Percentiles rank a stretch among this genome's conserved stretches.
phyloP scores from a whole-genome alignment of 2,888 invertebrate genomes.

The Hirtodrosophila trivittata region DNA sequence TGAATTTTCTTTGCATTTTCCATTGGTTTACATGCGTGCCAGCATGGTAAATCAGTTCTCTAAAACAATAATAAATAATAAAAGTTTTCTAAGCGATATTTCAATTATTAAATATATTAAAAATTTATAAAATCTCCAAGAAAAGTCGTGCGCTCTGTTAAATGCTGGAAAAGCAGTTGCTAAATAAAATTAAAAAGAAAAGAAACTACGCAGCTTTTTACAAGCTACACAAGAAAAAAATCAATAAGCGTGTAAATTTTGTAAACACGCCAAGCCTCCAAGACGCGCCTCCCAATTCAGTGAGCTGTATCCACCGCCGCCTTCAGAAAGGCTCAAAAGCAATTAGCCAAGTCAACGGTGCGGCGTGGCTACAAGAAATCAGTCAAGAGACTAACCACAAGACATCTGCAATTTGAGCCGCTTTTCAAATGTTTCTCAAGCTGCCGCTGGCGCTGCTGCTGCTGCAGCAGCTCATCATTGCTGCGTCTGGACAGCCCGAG shows the following conservation, averaged over 20 bases:
- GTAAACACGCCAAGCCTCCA: constrained; percentile 75
- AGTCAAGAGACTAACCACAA: constrained; percentile 36
- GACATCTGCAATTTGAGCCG: constrained; percentile 15
- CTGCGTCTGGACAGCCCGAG: constrained; percentile 59
- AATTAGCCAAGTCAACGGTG: constrained; percentile 26
- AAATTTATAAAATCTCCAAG: neutral
- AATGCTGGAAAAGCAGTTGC: constrained; percentile 3
- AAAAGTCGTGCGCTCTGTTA: neutral
- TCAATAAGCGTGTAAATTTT: constrained; percentile 74
- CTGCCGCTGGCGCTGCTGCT: constrained; percentile 31
- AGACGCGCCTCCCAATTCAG: constrained; percentile 18
- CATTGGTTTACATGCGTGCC: constrained; percentile 66
- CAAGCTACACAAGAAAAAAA: constrained; percentile 48
- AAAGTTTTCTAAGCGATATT: no score
- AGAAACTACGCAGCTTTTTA: constrained; percentile 21
- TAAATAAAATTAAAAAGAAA: neutral
- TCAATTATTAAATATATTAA: neutral
- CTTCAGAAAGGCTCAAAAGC: constrained; percentile 16
- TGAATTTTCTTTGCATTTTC: constrained; percentile 51
- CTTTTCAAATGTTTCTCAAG: constrained; percentile 37
- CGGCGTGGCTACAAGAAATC: constrained; percentile 17
- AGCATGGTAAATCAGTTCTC: constrained; percentile 12
- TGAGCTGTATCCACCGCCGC: constrained; percentile 53
- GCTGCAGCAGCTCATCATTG: constrained; percentile 44
- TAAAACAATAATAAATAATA: neutral